Evolutionary conservation across 1,140 invertebrate species (phyloP), one percentile per base, ranked within the genome.

Genomic region (silkworm (Bombyx mori)): DNA sequence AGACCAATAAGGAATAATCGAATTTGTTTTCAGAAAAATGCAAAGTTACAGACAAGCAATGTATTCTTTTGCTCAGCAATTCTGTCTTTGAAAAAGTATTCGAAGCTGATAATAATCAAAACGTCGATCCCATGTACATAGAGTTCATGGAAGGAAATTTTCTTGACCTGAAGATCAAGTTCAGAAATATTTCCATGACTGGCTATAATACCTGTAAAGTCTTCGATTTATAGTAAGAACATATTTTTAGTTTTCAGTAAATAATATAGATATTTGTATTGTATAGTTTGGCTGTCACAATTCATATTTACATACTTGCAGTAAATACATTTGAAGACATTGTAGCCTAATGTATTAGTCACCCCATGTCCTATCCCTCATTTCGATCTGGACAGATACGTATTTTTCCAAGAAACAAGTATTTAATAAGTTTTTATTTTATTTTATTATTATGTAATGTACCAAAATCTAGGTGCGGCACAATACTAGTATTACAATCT

Each of bases 131-230:
- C 6, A 50, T 73, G 5, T 60, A 57, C 42, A 1, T 65, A 12
- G 61, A 71, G 18, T 18, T 53, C 10, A 60, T 75, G 42, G 61
- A 66, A 35, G 74, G 62, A 22, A 60, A 68, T 44, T 44, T 73
- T 4, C 65, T 69, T 0, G 62, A 57, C 1, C 22, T 79, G 7
- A 70, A 74, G 42, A 75, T 68, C 53, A 68, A 67, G 8, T 8
- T 12, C 2, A 46, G 2, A 10, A 35, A 52, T 10, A 42, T 35
- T 5, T n/a, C 22, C 51, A 4, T 42, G 2, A 42, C 26, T 35
- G 51, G 51, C 6, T 52, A 42, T 6, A 52, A 52, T 5, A 35
- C 26, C 10, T 52, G 51, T 35, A 35, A 52, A n/a, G 35, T 52
- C n/a, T 6, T 35, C 6, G 35, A 35, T 8, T 52, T 42, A 1